These are phyloP conservation scores for Nephrotoma flavescens DNA, from an alignment of 2,888 invertebrate genomes.

Conservation along the genomic window DNA sequence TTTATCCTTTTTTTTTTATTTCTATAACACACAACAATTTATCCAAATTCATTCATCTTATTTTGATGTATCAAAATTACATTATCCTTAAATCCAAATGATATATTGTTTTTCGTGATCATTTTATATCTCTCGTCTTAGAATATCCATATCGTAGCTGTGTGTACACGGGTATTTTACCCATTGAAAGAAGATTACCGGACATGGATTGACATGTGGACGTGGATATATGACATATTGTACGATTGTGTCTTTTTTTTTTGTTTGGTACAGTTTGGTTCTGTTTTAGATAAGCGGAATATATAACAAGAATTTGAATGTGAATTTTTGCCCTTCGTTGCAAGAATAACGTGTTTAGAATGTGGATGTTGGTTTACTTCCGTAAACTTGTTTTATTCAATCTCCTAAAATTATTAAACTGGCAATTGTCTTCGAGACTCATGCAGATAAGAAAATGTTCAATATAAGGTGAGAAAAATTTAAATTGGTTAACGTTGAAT, in stretches of 20 bases:
- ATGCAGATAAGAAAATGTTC: too few relatives aligned
- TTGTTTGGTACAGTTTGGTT: not conserved
- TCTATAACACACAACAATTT: not conserved
- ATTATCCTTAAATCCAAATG: conserved; percentile 3
- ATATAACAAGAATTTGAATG: not conserved
- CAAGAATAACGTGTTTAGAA: too few relatives aligned
- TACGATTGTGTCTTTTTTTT: not conserved
- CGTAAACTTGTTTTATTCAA: too few relatives aligned
- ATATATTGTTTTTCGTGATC: conserved; percentile 3
- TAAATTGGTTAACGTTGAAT: too few relatives aligned
- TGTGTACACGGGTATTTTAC: not conserved
- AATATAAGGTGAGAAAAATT: too few relatives aligned
- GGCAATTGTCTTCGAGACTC: too few relatives aligned
- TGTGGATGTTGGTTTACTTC: too few relatives aligned
- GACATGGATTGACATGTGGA: not conserved
- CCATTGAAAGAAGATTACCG: not conserved
- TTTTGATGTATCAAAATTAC: conserved; percentile 4
- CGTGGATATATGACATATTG: not conserved
- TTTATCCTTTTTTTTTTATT: not conserved
- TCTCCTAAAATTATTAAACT: too few relatives aligned
- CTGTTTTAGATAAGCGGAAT: not conserved
- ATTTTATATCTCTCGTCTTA: not conserved
- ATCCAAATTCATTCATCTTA: conserved; percentile 3
- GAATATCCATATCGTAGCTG: not conserved
- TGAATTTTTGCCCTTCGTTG: not conserved